Conservation (phyloP, 2,888 invertebrate genomes). For the Perithous albicinctus region DNA sequence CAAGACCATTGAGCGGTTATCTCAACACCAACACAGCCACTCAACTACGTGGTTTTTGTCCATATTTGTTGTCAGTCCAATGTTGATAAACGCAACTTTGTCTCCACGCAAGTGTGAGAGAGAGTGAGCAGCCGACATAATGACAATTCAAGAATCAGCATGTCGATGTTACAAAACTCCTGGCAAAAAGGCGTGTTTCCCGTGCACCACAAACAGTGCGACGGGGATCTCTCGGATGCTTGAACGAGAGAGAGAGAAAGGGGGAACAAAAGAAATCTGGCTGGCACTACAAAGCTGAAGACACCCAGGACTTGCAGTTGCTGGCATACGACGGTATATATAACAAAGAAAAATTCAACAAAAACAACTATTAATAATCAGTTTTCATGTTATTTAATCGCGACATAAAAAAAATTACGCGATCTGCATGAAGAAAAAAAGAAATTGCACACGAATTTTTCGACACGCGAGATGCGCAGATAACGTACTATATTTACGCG, state of each 20-base stretch:
- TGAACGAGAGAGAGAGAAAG: background rate
- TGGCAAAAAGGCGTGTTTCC: no score
- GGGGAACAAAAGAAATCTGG: no score
- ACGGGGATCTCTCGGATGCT: conserved; percentile 13
- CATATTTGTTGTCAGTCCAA: conserved; percentile 27
- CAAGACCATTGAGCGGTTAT: conserved; percentile 81
- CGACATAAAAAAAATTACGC: conserved; percentile 43
- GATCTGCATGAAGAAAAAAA: conserved; percentile 22
- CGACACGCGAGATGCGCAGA: conserved; percentile 46
- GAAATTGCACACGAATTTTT: conserved; percentile 19
- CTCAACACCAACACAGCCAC: background rate
- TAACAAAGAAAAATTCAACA: conserved; percentile 27
- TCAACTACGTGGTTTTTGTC: conserved; percentile 30
- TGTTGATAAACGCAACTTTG: background rate
- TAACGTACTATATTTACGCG: conserved; percentile 52
- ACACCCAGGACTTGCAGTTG: conserved; percentile 42
- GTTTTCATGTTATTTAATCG: conserved; percentile 20
- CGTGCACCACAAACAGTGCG: conserved; percentile 1
- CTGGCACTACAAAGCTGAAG: conserved; percentile 6
- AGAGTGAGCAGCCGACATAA: conserved; percentile 35
- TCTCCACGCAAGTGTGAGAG: conserved; percentile 4
- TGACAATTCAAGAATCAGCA: conserved; percentile 13
- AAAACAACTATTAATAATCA: conserved; percentile 23
- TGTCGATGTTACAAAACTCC: conserved; percentile 1
- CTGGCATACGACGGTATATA: conserved; percentile 57